Conservation (phyloP, 1,140 invertebrate genomes). For the Stratiolaelaps scimitus region DNA sequence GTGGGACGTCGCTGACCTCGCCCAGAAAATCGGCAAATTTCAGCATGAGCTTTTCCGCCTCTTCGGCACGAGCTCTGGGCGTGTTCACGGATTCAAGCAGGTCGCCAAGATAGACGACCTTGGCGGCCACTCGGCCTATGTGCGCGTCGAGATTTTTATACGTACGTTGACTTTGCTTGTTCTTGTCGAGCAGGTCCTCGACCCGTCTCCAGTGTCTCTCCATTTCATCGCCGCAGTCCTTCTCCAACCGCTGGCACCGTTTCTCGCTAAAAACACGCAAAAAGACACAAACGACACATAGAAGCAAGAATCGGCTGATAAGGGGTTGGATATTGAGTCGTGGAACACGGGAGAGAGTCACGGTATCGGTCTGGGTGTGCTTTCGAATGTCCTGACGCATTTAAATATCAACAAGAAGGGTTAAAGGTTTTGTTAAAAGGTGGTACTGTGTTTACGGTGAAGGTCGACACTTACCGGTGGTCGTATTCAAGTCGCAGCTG, state of each 20-base stretch:
- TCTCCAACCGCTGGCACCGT: slow-evolving; percentile 73
- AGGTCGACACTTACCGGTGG: slow-evolving; percentile 29
- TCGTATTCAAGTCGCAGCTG: slow-evolving; percentile 36
- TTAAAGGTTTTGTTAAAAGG: too few species aligned
- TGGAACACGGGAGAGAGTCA: too few species aligned
- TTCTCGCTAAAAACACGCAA: slow-evolving; percentile 47
- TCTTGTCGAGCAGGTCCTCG: slow-evolving; percentile 67
- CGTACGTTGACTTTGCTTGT: slow-evolving; percentile 65
- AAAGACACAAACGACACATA: slow-evolving; percentile 28
- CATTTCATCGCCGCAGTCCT: slow-evolving; percentile 70
- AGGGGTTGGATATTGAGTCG: too few species aligned
- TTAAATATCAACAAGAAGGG: too few species aligned
- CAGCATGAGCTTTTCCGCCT: slow-evolving; percentile 82
- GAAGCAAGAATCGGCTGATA: not conserved
- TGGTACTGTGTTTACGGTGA: too few species aligned
- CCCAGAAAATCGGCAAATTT: slow-evolving; percentile 85
- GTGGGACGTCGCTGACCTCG: slow-evolving; percentile 69
- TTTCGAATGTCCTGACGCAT: too few species aligned
- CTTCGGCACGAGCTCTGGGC: slow-evolving; percentile 77
- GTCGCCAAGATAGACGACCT: slow-evolving; percentile 92
- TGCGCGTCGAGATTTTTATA: slow-evolving; percentile 87
- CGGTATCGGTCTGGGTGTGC: too few species aligned
- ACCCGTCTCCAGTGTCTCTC: slow-evolving; percentile 65
- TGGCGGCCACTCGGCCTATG: slow-evolving; percentile 90
- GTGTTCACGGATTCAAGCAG: slow-evolving; percentile 93